A percentile compares a stretch with the other conserved stretches of the same genome.
These are phyloP conservation scores for Illadopsis cleaveri DNA, from an alignment of 2,113 vertebrate species.

Conservation along the genomic window DNA sequence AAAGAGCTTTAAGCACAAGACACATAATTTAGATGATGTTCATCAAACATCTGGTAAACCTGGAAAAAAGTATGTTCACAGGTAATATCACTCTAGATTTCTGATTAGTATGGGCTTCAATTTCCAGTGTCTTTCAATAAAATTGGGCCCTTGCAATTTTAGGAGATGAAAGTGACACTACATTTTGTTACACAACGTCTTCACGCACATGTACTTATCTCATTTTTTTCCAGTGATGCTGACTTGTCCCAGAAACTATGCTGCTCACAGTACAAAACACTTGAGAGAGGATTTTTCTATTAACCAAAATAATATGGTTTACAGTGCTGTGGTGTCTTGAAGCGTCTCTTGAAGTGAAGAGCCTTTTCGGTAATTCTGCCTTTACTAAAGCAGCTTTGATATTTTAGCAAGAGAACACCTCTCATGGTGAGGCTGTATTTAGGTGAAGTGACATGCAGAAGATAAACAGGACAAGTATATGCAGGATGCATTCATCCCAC, in stretches of 20 bases:
- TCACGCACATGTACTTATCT: fast-evolving
- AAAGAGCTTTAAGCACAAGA: not conserved
- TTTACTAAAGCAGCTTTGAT: not conserved
- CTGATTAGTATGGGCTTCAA: not conserved
- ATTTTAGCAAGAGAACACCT: not conserved
- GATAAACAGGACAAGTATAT: not conserved
- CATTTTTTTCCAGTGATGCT: not conserved
- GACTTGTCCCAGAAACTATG: not conserved
- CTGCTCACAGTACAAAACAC: not conserved
- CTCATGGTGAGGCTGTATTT: not conserved
- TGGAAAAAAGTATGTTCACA: not conserved
- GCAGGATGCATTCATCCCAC: not conserved
- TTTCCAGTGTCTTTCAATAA: not conserved
- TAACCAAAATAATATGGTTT: not conserved
- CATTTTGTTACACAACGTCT: not conserved
- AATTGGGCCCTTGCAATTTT: not conserved
- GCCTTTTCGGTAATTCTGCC: not conserved
- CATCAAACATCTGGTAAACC: not conserved
- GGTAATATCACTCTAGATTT: not conserved
- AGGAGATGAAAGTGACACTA: not conserved
- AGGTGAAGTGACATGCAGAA: not conserved
- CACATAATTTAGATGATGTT: not conserved
- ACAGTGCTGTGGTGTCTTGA: not conserved
- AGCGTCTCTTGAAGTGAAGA: conserved; percentile 13
- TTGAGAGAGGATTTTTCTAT: conserved; percentile 3